phyloP scores from a whole-genome alignment of 2,797 vertebrate genomes.

The Girardinus metallicus region DNA sequence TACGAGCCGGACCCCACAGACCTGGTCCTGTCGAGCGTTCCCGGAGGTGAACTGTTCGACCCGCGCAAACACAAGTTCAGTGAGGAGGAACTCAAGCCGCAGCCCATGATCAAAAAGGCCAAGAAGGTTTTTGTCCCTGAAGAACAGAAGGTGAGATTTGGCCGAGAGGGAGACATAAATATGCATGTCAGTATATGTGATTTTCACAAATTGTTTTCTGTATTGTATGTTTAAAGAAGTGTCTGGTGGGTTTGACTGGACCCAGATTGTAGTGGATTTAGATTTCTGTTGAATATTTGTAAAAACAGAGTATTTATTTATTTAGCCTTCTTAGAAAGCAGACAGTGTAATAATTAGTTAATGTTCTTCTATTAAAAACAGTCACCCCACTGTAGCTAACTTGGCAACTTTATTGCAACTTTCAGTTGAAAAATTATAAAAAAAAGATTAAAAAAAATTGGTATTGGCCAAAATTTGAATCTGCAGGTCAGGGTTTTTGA shows the following conservation, averaged over 20 bases:
- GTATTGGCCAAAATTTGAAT: too few species aligned
- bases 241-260: neutral
- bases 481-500: too few species aligned
- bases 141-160: constrained; percentile 88
- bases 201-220: neutral
- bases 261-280: neutral
- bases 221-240: neutral
- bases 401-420: too few species aligned
- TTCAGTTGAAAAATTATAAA: too few species aligned
- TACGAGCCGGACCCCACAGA: constrained; percentile 95
- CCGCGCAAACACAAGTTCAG: constrained; percentile 95
- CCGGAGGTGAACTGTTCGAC: constrained; percentile 94
- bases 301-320: neutral
- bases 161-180: neutral
- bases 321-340: neutral
- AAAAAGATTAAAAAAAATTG: too few species aligned
- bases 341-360: neutral
- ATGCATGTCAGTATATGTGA: neutral
- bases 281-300: neutral
- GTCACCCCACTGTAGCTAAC: neutral
- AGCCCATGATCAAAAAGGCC: constrained; percentile 99
- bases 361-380: neutral
- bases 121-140: constrained; percentile 96
- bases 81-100: constrained; percentile 95
- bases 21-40: constrained; percentile 94